These are phyloP conservation scores for Ophiothrix spiculata DNA, from an alignment of 35 echinoderm and acorn worm species.

Conservation along the genomic window DNA sequence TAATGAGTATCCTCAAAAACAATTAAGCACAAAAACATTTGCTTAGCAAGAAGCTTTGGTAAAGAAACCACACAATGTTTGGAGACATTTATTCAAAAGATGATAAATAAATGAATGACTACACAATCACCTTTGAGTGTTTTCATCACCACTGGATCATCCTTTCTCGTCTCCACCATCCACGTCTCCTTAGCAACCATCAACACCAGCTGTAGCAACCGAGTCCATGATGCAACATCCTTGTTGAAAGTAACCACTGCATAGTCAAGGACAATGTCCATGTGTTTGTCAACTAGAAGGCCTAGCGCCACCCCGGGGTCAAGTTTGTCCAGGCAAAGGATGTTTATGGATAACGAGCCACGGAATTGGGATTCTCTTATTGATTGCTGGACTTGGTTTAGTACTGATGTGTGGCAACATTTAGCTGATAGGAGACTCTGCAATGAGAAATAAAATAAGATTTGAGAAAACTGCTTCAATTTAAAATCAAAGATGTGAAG, in stretches of 20 bases:
- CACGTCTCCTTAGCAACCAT: constrained; percentile 2
- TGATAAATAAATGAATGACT: no score
- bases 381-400: neutral
- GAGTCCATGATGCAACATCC: neutral
- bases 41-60: no score
- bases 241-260: neutral
- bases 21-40: no score
- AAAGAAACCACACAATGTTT: no score
- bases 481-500: no score
- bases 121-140: neutral
- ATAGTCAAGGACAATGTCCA: neutral
- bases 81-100: no score
- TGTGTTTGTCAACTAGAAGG: neutral
- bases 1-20: no score
- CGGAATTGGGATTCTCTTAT: neutral
- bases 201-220: neutral
- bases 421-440: neutral
- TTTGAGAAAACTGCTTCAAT: no score
- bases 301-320: neutral
- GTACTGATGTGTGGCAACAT: neutral
- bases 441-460: no score
- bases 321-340: neutral
- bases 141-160: neutral
- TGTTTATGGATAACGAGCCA: neutral
- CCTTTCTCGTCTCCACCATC: neutral